These are phyloP conservation scores for Chaetura pelagica DNA, from an alignment of 2,113 vertebrate species.

Conservation along the genomic window DNA sequence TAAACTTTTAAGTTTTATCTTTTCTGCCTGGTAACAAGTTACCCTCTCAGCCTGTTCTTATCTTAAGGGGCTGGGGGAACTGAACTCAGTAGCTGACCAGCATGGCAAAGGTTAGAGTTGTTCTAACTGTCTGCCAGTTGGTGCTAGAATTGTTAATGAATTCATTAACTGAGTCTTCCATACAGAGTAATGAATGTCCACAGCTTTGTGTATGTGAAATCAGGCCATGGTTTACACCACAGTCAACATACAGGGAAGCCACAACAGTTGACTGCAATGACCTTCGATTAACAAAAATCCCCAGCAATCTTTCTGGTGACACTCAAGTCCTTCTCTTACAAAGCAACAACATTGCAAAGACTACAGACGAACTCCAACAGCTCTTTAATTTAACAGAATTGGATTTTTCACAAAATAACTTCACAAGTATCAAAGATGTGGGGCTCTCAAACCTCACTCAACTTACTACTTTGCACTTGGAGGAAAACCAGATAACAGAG, in stretches of 20 bases:
- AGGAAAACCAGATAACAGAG: conserved; percentile 95
- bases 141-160: conserved; percentile 79
- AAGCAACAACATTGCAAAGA: conserved; percentile 95
- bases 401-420: conserved; percentile 98
- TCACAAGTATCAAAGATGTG: conserved; percentile 90
- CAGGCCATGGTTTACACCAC: conserved; percentile 97
- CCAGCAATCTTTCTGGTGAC: conserved; percentile 93
- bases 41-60: background rate
- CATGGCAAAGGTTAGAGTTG: conserved; percentile 82
- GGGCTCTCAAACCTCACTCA: conserved; percentile 93
- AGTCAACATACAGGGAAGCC: conserved; percentile 97
- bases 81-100: conserved; percentile 36
- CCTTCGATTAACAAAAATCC: conserved; percentile 92
- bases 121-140: conserved; percentile 71
- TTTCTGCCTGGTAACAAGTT: background rate
- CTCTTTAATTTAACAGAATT: conserved; percentile 95
- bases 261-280: conserved; percentile 98
- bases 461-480: conserved; percentile 94
- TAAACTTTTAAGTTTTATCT: conserved; percentile 4
- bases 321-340: conserved; percentile 97
- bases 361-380: conserved; percentile 90
- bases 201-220: conserved; percentile 97
- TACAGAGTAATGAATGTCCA: conserved; percentile 88
- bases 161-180: conserved; percentile 78
- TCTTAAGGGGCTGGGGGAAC: background rate